These are phyloP conservation scores for Lycaena phlaeas DNA, from an alignment of 2,888 invertebrate species.

Conservation along the genomic window DNA sequence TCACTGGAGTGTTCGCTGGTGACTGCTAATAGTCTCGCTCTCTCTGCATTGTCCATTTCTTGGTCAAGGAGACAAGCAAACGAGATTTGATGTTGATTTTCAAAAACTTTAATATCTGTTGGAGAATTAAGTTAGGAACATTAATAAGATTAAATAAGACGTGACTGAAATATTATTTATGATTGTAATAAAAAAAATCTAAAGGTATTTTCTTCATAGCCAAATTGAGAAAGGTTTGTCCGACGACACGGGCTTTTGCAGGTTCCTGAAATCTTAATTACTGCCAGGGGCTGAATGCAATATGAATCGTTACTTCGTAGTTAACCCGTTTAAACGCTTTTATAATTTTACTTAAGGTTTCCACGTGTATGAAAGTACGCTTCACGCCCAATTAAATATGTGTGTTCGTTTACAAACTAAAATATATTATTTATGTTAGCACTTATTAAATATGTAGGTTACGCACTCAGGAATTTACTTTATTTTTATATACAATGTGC, in stretches of 20 bases:
- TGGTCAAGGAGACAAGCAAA: too few species aligned
- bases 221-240: slow-evolving; percentile 35
- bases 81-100: too few species aligned
- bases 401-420: background rate
- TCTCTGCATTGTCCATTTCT: too few species aligned
- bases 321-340: slow-evolving; percentile 19
- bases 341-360: slow-evolving; percentile 13
- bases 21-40: too few species aligned
- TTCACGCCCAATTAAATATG: slow-evolving; percentile 1
- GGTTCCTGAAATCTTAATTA: slow-evolving; percentile 63
- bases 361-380: background rate
- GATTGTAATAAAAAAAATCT: background rate
- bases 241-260: slow-evolving; percentile 47
- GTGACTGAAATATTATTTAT: too few species aligned
- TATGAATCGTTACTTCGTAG: slow-evolving; percentile 37
- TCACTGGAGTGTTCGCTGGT: too few species aligned
- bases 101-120: too few species aligned
- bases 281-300: slow-evolving; percentile 52
- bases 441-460: slow-evolving; percentile 1
- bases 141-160: too few species aligned
- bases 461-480: too few species aligned
- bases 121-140: too few species aligned
- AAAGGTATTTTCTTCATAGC: slow-evolving; percentile 10
- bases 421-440: slow-evolving; percentile 2
- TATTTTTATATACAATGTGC: too few species aligned